Conservation (phyloP, 2,888 invertebrate genomes). For the Synergus umbraculus region DNA sequence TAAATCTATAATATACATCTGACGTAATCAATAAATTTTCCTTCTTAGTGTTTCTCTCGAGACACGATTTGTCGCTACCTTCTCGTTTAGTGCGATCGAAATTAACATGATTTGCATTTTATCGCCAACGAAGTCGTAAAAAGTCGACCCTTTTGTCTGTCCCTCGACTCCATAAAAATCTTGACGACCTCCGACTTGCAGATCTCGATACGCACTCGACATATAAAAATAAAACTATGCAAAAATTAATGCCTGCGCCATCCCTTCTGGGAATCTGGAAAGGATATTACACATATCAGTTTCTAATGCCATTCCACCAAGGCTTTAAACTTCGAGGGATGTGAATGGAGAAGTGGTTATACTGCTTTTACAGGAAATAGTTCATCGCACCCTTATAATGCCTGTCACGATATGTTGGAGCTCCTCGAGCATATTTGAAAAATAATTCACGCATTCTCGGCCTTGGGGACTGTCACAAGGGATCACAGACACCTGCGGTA, state of each 20-base stretch:
- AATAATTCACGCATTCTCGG: constrained; percentile 28
- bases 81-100: background rate
- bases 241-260: background rate
- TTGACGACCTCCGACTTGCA: constrained; percentile 14
- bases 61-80: constrained; percentile 2
- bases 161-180: constrained; percentile 18
- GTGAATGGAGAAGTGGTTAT: background rate
- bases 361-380: constrained; percentile 9
- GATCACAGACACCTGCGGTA: constrained; percentile 13
- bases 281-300: constrained; percentile 9
- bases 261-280: constrained; percentile 1
- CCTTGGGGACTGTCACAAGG: constrained; percentile 9
- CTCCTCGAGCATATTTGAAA: constrained; percentile 21
- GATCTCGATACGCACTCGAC: constrained; percentile 15
- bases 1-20: too few relatives aligned
- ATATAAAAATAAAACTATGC: constrained; percentile 30
- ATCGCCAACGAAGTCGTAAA: constrained; percentile 9
- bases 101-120: constrained; percentile 29
- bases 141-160: background rate
- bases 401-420: constrained; percentile 17
- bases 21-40: too few relatives aligned
- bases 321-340: background rate
- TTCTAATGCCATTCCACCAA: background rate
- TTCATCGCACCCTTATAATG: background rate
- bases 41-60: background rate